These are phyloP conservation scores for Ectropis grisescens DNA, from an alignment of 1,140 invertebrate species.

Conservation along the genomic window DNA sequence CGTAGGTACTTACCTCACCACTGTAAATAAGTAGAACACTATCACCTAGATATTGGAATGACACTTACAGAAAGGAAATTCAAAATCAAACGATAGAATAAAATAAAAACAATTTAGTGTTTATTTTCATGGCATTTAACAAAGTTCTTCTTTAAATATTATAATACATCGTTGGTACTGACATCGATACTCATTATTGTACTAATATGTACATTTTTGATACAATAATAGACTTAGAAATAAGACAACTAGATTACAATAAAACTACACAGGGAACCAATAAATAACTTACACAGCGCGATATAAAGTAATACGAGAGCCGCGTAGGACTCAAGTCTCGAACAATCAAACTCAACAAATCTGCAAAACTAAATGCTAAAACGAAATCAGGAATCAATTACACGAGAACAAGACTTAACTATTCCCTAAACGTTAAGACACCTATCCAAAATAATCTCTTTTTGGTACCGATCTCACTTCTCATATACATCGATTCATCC, in stretches of 20 bases:
- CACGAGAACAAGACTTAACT: conserved; percentile 10
- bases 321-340: conserved; percentile 2
- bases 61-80: too few species aligned
- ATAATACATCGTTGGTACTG: conserved; percentile 66
- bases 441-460: conserved; percentile 56
- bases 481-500: conserved; percentile 31
- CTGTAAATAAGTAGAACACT: too few species aligned
- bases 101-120: conserved; percentile 69
- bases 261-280: conserved; percentile 33
- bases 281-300: conserved; percentile 51
- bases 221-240: conserved; percentile 41
- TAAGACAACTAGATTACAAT: conserved; percentile 41
- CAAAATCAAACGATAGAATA: conserved; percentile 52
- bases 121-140: conserved; percentile 65
- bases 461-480: conserved; percentile 67
- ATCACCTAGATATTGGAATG: too few species aligned
- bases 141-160: conserved; percentile 45
- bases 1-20: too few species aligned
- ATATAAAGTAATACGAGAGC: conserved; percentile 22
- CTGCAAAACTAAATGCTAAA: conserved; percentile 8
- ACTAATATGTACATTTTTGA: conserved; percentile 54
- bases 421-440: conserved; percentile 40
- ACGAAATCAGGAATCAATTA: too few species aligned
- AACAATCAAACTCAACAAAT: conserved; percentile 55
- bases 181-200: conserved; percentile 52